A percentile compares a stretch with the other conserved stretches of the same genome.
These are phyloP conservation scores for Falcaria lacertinaria DNA, from an alignment of 2,888 invertebrate genomes.

Conservation along the genomic window DNA sequence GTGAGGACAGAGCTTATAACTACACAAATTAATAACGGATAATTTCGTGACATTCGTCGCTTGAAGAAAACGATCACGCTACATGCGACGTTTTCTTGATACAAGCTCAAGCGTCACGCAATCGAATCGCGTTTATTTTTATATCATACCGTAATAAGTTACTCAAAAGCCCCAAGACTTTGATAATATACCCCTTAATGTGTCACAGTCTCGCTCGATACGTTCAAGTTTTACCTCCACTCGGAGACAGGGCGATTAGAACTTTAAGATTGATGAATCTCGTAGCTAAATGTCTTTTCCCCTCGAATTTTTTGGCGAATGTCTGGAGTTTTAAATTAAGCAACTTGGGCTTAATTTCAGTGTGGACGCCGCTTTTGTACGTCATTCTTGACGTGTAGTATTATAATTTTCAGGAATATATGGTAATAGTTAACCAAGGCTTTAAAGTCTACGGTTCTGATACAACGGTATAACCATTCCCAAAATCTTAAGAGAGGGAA, in stretches of 20 bases:
- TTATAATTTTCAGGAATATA: too few species aligned
- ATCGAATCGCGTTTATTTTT: background rate
- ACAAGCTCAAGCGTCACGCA: background rate
- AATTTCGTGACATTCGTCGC: background rate
- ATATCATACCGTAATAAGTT: background rate
- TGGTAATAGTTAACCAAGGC: too few species aligned
- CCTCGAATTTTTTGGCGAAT: constrained; percentile 23
- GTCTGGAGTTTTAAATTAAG: constrained; percentile 36
- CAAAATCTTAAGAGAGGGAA: too few species aligned
- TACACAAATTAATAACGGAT: background rate
- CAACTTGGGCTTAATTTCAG: constrained; percentile 31
- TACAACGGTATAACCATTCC: too few species aligned
- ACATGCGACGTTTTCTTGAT: background rate
- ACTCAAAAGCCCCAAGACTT: background rate
- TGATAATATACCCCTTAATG: constrained; percentile 1
- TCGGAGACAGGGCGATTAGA: constrained; percentile 51
- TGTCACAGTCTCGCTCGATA: constrained; percentile 6
- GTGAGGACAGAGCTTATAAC: background rate
- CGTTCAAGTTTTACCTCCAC: constrained; percentile 35
- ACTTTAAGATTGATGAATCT: constrained; percentile 64
- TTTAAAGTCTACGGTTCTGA: too few species aligned
- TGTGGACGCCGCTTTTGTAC: constrained; percentile 20
- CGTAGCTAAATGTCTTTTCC: constrained; percentile 40
- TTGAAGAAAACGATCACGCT: background rate
- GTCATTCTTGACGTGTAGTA: too few species aligned